phyloP scores from a whole-genome alignment of 2,113 vertebrate genomes.

The Caloenas nicobarica region DNA sequence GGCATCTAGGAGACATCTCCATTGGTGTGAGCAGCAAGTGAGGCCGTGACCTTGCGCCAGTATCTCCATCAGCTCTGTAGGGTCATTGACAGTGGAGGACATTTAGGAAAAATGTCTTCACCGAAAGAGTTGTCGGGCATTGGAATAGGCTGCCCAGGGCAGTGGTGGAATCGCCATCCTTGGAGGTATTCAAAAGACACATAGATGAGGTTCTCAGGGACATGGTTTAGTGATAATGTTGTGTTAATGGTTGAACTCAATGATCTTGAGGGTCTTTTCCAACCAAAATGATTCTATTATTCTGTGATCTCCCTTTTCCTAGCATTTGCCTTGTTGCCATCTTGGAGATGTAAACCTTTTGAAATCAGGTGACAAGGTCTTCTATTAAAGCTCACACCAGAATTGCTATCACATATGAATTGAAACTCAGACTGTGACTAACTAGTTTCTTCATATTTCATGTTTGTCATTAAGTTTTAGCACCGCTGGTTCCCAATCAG shows the following conservation, averaged over 20 bases:
- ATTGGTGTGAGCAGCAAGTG: rapidly evolving
- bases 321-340: background rate
- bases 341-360: background rate
- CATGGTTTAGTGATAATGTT: too few species aligned
- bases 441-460: background rate
- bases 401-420: background rate
- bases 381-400: background rate
- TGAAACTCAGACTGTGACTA: background rate
- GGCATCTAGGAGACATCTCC: background rate
- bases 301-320: background rate
- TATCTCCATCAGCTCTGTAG: background rate
- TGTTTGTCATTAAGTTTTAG: background rate
- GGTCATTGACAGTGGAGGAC: background rate
- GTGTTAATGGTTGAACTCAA: too few species aligned
- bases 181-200: too few species aligned
- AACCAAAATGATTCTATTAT: too few species aligned
- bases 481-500: background rate
- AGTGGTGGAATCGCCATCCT: too few species aligned
- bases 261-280: too few species aligned
- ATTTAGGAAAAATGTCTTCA: too few species aligned
- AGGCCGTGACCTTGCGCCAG: background rate
- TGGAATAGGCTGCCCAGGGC: too few species aligned
- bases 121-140: too few species aligned
- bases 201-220: too few species aligned
- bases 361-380: background rate